Evolutionary conservation across 1,140 invertebrate species (phyloP).

Genomic region (Bursaphelenchus mucronatus): DNA sequence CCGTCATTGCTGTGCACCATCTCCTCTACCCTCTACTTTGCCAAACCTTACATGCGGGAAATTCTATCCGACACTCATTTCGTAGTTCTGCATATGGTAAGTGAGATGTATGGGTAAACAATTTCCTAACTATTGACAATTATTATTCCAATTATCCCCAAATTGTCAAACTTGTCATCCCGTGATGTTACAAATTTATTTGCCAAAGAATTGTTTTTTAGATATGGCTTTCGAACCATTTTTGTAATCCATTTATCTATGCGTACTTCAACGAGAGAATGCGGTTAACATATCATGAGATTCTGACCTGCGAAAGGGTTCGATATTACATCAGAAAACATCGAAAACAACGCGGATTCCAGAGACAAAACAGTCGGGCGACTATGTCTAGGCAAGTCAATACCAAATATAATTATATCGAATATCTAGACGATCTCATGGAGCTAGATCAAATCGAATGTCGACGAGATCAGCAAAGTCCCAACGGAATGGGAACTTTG

Average conservation of each 20-base stretch:
- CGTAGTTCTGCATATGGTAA: constrained; percentile 51
- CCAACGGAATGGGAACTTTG: constrained; percentile 51
- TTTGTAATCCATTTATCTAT: constrained; percentile 55
- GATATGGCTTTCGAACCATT: constrained; percentile 51
- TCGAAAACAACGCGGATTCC: constrained; percentile 32
- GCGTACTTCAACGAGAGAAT: constrained; percentile 57
- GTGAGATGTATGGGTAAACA: not conserved
- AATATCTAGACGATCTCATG: constrained; percentile 43
- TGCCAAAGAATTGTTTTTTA: constrained; percentile 25
- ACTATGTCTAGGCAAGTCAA: constrained; percentile 13
- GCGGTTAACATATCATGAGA: constrained; percentile 47
- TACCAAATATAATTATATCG: constrained; percentile 1
- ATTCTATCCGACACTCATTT: constrained; percentile 34
- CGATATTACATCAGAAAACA: constrained; percentile 41
- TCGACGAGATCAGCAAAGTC: constrained; percentile 37
- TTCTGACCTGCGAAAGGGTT: constrained; percentile 43
- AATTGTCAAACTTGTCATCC: constrained; percentile 5
- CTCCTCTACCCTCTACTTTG: constrained; percentile 51
- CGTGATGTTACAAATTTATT: constrained; percentile 4
- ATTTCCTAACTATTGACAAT: too few species aligned
- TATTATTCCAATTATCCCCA: too few species aligned
- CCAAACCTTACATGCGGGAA: constrained; percentile 47
- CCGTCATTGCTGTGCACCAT: constrained; percentile 53
- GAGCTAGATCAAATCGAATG: constrained; percentile 38
- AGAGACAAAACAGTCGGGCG: constrained; percentile 23